Base-by-base conservation (phyloP, 2,888 invertebrate species). In the Allolobophora icterica region DNA sequence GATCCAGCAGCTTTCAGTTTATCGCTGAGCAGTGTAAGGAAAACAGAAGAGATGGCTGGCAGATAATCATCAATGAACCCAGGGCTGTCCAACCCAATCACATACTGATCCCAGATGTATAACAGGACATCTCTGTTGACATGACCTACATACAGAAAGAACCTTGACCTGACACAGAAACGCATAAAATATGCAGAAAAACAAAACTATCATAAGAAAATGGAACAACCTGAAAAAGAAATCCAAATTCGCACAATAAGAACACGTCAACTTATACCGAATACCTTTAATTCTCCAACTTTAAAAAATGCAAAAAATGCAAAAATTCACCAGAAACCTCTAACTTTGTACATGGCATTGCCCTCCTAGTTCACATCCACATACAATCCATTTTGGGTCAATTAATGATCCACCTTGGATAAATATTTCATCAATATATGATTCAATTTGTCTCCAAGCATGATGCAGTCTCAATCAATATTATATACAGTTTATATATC, bases 41-140 rank as follows among this genome's bases (percentile, higher is more conserved):
- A 93, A 30, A 94, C 94, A 15, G 95, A 94, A 34, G 94, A 94
- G 52, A 94, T 93, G 84, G 94, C 94, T 34, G 95, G 93, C 90
- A 95, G 93, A 92, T 94, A 94, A 91, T 95, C 94, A n/a, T 94
- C 93, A 90, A 94, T 93, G 91, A 94, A 95, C 0, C 94, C 95
- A 38, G 95, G 94, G 0, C 94, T 94, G 91, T 95, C 95, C 40
- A 94, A 91, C 3, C 95, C 94, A 42, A 95, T 94, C 89, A 95
- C 93, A 89, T 95, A 95, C 93, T 95, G 95, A 92, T 95, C 95
- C 95, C 95, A 95, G 11, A 95, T 93, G 92, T 94, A 95, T 91
- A 95, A 92, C 84, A 95, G 91, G 13, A 94, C 94, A 35, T 94
- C 94, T 92, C 94, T 93, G 84, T 94, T 93, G 42, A 95, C 92